These are phyloP conservation scores for Mustela nigripes DNA, from an alignment of 2,113 vertebrate species.

Conservation along the genomic window DNA sequence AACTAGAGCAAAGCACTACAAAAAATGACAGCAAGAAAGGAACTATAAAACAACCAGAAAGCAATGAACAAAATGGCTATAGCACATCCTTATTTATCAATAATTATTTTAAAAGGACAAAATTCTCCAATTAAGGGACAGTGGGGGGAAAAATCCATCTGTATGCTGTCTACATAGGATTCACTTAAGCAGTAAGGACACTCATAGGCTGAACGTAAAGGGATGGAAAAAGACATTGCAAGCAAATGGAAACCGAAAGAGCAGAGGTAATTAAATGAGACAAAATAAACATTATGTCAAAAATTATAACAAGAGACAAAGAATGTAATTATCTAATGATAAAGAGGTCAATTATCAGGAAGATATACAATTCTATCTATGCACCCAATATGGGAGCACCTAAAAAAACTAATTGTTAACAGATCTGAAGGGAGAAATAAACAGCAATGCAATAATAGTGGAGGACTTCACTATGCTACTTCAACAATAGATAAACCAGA, in stretches of 20 bases:
- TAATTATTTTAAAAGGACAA: background rate
- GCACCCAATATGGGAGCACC: background rate
- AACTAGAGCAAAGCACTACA: background rate
- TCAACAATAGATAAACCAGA: background rate
- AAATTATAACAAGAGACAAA: background rate
- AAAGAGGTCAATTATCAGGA: background rate
- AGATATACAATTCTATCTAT: background rate
- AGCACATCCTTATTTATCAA: background rate
- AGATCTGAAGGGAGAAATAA: background rate
- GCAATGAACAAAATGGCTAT: background rate
- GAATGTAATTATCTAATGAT: background rate
- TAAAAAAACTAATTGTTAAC: background rate
- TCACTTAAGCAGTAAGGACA: background rate
- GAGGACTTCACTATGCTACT: background rate
- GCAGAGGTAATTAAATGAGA: background rate
- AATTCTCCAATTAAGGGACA: background rate
- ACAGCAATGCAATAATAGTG: background rate
- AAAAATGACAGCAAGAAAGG: background rate
- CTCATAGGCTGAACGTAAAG: background rate
- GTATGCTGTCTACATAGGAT: background rate
- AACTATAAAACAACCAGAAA: background rate
- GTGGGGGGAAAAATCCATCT: background rate
- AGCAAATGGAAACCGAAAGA: background rate
- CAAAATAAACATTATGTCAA: background rate
- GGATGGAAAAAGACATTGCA: background rate